A percentile compares a stretch with the other conserved stretches of the same genome.
Evolutionary conservation across 2,113 vertebrate genomes (phyloP).

Genomic region (Symphodus melops): DNA sequence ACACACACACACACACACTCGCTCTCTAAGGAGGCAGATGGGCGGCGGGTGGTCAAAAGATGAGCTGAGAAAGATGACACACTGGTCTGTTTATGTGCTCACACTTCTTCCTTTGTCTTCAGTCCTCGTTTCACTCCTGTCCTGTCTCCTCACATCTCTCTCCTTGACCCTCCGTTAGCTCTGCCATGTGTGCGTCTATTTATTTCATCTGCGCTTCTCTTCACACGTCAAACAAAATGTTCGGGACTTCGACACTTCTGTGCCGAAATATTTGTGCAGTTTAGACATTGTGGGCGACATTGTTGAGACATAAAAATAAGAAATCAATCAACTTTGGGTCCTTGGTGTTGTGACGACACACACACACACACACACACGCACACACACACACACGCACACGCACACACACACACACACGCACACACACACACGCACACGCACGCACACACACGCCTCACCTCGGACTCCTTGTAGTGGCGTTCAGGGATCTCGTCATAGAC

Average conservation of each 20-base stretch:
- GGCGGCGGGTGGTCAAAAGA: constrained; percentile 57
- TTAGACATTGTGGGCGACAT: too few relatives aligned
- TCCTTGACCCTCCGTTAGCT: neutral
- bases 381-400: neutral
- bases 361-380: neutral
- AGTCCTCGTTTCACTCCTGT: neutral
- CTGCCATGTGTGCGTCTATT: neutral
- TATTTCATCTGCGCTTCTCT: neutral
- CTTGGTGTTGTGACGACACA: too few relatives aligned
- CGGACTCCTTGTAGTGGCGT: constrained; percentile 97
- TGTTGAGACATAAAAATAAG: too few relatives aligned
- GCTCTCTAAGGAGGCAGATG: constrained; percentile 41
- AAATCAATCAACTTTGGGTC: too few relatives aligned
- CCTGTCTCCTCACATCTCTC: neutral
- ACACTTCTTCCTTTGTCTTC: neutral
- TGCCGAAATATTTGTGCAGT: too few relatives aligned
- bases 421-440: neutral
- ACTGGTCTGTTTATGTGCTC: constrained; percentile 7
- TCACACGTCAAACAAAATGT: neutral
- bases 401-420: neutral
- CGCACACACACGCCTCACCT: constrained; percentile 83
- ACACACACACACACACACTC: constrained; percentile 37
- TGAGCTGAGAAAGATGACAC: constrained; percentile 41
- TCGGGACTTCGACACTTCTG: too few relatives aligned
- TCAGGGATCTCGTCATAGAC: constrained; percentile 97